phyloP scores from a whole-genome alignment of 2,888 invertebrate species.

The Caenorhabditis imperialis region DNA sequence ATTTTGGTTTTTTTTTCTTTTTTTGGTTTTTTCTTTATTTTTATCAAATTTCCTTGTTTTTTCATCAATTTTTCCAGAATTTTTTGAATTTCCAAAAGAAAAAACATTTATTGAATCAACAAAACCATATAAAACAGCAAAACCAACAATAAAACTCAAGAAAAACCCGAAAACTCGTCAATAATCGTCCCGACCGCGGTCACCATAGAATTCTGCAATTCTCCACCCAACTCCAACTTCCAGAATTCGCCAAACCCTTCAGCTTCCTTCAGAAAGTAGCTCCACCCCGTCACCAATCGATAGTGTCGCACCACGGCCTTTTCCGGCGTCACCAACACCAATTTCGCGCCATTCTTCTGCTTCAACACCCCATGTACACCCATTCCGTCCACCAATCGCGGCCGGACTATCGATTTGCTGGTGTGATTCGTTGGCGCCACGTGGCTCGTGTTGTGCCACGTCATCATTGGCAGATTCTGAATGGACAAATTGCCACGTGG shows the following conservation, averaged over 20 bases:
- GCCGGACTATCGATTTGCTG: conserved; percentile 56
- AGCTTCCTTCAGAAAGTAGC: conserved; percentile 59
- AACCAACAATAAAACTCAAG: neutral
- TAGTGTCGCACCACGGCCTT: conserved; percentile 60
- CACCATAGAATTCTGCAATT: too few relatives aligned
- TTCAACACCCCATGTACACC: conserved; percentile 59
- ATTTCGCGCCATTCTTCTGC: neutral
- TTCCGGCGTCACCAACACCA: conserved; percentile 42
- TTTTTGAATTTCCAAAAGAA: too few relatives aligned
- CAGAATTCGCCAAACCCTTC: conserved; percentile 57
- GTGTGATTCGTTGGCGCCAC: conserved; percentile 64
- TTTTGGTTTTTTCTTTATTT: too few relatives aligned
- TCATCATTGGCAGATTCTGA: conserved; percentile 44
- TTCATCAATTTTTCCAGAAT: too few relatives aligned
- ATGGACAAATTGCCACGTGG: conserved; percentile 21
- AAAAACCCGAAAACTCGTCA: neutral
- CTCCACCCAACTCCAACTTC: too few relatives aligned
- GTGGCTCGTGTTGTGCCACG: conserved; percentile 62
- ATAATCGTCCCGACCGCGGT: too few relatives aligned
- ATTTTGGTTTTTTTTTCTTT: neutral
- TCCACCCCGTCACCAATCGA: conserved; percentile 56
- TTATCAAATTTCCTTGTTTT: too few relatives aligned
- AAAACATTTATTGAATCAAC: too few relatives aligned
- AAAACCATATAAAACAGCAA: neutral
- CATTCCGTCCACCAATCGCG: conserved; percentile 55